phyloP scores from a whole-genome alignment of 2,113 vertebrate species.

The Cinclus mexicanus region DNA sequence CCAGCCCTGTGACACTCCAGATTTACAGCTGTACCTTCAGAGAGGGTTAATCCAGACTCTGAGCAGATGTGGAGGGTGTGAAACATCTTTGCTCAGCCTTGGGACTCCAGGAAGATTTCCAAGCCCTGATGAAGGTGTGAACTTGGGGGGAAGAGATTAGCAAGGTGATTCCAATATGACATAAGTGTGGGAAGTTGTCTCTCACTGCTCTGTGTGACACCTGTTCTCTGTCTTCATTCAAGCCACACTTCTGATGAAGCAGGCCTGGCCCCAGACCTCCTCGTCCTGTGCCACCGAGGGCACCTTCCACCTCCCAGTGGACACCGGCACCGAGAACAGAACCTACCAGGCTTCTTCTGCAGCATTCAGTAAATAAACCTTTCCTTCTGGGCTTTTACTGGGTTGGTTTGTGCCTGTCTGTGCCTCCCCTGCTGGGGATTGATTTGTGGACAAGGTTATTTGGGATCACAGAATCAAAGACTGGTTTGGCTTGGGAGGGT shows the following conservation, averaged over 20 bases:
- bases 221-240: constrained; percentile 78
- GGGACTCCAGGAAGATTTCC: not conserved
- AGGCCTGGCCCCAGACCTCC: constrained; percentile 88
- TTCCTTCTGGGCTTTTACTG: constrained; percentile 19
- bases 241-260: constrained; percentile 92
- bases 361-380: constrained; percentile 87
- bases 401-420: not conserved
- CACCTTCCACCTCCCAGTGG: constrained; percentile 90
- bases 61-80: not conserved
- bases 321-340: constrained; percentile 87
- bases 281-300: constrained; percentile 86
- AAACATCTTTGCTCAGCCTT: not conserved
- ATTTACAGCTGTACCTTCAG: not conserved
- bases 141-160: not conserved
- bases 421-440: not conserved
- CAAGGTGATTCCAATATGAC: not conserved
- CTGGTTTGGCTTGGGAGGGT: not conserved
- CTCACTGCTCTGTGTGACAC: constrained; percentile 63
- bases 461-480: not conserved
- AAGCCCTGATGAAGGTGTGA: not conserved
- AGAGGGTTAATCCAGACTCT: not conserved
- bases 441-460: not conserved
- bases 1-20: not conserved
- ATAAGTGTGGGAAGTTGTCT: not conserved
- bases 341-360: constrained; percentile 89